Base-by-base conservation (phyloP, 2,113 vertebrate genomes). In the Microcebus murinus region DNA sequence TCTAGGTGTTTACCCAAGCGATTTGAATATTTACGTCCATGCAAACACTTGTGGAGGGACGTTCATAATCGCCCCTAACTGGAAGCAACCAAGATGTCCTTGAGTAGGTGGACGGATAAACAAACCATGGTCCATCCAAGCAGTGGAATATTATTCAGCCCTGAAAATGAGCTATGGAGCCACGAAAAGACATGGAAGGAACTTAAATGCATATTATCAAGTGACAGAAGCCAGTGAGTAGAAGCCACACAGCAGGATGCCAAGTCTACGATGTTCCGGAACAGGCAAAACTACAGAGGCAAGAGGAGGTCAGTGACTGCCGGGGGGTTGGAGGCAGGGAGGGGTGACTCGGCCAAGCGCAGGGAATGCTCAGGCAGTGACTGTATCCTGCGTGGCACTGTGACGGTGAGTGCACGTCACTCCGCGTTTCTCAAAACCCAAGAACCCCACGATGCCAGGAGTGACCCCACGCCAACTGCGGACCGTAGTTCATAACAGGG, bases 361-460 rank as follows among this genome's bases (percentile, higher is more conserved):
- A 2, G n/a, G 6, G 36, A 17, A 1, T 0, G 11, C 61, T 36
- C 4, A n/a, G 45, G 70, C 36, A 6, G 48, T 9, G 79, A 18
- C 17, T 27, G 4, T 3, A 15, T 27, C 31, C 13, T 2, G 7
- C 21, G 4, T 15, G 48, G 14, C 6, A 4, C 39, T 15, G 0
- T 12, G 29, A 23, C 12, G 36, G 31, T 8, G 25, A 13, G 5
- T 25, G 25, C 68, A 18, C 12, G 4, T 55, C 50, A n/a, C 15
- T 21, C 4, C 11, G 25, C 59, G 8, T 45, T 76, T 34, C 21
- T 85, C 23, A 8, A 85, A 45, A 29, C 36, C 36, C 36, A 25
- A 0, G 17, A 23, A 13, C 9, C 3, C 12, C 21, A 2, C 39
- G 7, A 4, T 2, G 7, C 45, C 71, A 45, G 8, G 27, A 18